phyloP scores from a whole-genome alignment of 2,888 invertebrate species.

The Dynastes hyllus region DNA sequence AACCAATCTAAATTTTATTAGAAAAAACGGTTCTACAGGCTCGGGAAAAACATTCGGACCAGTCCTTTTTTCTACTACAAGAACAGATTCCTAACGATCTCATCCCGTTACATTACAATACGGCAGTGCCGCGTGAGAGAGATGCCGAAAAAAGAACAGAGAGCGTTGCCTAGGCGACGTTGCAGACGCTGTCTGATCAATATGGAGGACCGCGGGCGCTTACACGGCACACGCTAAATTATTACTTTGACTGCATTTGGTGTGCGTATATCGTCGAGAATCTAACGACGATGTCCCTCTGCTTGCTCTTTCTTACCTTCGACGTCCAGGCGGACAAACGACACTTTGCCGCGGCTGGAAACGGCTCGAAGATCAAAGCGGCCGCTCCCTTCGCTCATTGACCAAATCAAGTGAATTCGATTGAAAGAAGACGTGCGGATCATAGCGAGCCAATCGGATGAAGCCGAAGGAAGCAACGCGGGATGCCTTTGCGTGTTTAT shows the following conservation, averaged over 20 bases:
- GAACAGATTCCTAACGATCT: slow-evolving; percentile 13
- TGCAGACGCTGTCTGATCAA: slow-evolving; percentile 68
- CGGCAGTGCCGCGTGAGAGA: slow-evolving; percentile 50
- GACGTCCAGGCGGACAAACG: slow-evolving; percentile 6
- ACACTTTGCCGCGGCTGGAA: slow-evolving; percentile 21
- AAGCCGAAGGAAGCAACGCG: slow-evolving; percentile 23
- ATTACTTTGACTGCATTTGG: slow-evolving; percentile 58
- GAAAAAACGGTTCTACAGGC: slow-evolving; percentile 1
- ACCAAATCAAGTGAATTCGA: slow-evolving; percentile 49
- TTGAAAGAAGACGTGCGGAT: slow-evolving; percentile 40
- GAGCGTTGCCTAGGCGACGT: slow-evolving; percentile 65
- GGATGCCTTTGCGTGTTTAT: slow-evolving; percentile 25
- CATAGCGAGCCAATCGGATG: not conserved
- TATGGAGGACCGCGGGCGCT: slow-evolving; percentile 61
- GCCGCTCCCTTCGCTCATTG: slow-evolving; percentile 38
- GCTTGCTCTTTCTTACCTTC: not conserved
- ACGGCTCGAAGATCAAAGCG: slow-evolving; percentile 44
- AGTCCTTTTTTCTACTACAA: not conserved
- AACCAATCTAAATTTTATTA: not conserved
- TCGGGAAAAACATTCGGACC: not conserved
- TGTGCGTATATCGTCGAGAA: slow-evolving; percentile 11
- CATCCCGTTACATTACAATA: not conserved
- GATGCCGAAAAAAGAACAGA: slow-evolving; percentile 50
- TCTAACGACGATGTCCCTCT: slow-evolving; percentile 14
- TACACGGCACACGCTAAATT: slow-evolving; percentile 56